These are phyloP conservation scores for Drosophila baimaii DNA, from an alignment of 1,140 invertebrate species.

Conservation along the genomic window DNA sequence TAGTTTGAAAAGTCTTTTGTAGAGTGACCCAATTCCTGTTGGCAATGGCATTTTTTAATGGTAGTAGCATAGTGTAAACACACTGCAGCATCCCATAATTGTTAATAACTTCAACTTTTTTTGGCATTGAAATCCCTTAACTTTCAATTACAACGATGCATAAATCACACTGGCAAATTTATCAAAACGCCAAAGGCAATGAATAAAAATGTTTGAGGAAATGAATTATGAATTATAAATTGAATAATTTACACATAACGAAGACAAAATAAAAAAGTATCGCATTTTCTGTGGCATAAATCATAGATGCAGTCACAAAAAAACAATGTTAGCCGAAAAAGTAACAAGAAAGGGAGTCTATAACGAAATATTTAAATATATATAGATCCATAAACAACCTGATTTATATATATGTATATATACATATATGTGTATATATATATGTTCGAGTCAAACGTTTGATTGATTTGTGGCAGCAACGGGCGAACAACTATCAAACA, in stretches of 20 bases:
- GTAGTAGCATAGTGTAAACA: no score
- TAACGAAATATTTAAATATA: constrained; percentile 37
- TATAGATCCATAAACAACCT: constrained; percentile 29
- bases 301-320: constrained; percentile 28
- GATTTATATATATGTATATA: constrained; percentile 8
- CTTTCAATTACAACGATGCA: constrained; percentile 4
- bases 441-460: constrained; percentile 43
- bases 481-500: constrained; percentile 20
- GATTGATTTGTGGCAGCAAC: constrained; percentile 71
- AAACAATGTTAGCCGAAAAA: constrained; percentile 9
- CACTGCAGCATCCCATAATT: not conserved
- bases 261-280: constrained; percentile 11
- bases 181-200: constrained; percentile 15
- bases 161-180: constrained; percentile 28
- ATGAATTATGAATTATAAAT: constrained; percentile 37
- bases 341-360: constrained; percentile 28
- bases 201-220: constrained; percentile 11
- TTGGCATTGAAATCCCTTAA: not conserved
- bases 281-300: constrained; percentile 22
- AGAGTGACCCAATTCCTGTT: no score
- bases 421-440: no score
- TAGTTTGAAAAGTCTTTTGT: no score
- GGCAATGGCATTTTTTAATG: no score
- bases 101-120: not conserved
- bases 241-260: constrained; percentile 13